phyloP scores from a whole-genome alignment of 2,113 vertebrate genomes.

The Syngnathus typhle region DNA sequence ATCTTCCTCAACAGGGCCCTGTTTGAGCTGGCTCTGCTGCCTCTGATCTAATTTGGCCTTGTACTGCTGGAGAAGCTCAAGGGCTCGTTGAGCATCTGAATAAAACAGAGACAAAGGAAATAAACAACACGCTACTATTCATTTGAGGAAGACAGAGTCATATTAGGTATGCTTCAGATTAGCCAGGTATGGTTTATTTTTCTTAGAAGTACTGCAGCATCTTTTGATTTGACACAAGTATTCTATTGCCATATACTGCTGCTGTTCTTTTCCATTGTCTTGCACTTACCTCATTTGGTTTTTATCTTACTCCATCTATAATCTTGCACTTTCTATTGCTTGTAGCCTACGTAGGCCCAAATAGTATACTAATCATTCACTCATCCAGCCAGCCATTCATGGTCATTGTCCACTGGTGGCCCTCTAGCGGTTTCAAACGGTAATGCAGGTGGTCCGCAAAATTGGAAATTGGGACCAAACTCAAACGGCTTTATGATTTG shows the following conservation, averaged over 20 bases:
- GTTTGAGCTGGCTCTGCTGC: conserved; percentile 27
- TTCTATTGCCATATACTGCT: background rate
- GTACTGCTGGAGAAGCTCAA: conserved; percentile 64
- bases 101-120: conserved; percentile 7
- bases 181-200: background rate
- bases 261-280: too few species aligned
- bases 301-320: too few species aligned
- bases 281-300: too few species aligned
- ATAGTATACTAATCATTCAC: too few species aligned
- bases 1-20: conserved; percentile 47
- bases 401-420: too few species aligned
- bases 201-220: background rate
- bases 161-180: background rate
- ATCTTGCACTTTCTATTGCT: too few species aligned
- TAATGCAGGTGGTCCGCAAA: too few species aligned
- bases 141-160: background rate
- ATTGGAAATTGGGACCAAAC: too few species aligned
- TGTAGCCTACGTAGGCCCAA: too few species aligned
- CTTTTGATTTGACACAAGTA: background rate
- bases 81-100: conserved; percentile 60
- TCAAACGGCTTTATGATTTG: too few species aligned
- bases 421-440: too few species aligned
- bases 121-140: background rate
- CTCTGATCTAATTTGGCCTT: conserved; percentile 54
- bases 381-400: too few species aligned